These are phyloP conservation scores for Pomacea maculata DNA, from an alignment of 1,140 invertebrate species.

Conservation along the genomic window DNA sequence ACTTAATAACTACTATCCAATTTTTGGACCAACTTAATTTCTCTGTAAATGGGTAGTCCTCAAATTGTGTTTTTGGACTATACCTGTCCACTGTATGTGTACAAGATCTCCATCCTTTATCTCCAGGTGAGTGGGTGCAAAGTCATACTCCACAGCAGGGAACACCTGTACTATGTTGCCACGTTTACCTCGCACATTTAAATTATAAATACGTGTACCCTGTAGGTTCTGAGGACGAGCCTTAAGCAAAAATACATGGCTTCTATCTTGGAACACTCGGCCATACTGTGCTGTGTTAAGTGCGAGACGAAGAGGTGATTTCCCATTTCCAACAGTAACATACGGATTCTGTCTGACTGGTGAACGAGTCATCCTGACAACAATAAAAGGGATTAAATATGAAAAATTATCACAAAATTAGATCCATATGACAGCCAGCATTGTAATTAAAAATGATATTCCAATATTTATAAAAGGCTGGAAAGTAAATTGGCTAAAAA, in stretches of 20 bases:
- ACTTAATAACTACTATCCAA: no score
- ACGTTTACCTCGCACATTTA: conserved; percentile 62
- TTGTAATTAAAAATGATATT: neutral
- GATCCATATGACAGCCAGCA: neutral
- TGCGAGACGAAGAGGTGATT: conserved; percentile 53
- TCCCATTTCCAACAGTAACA: conserved; percentile 49
- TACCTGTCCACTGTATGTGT: conserved; percentile 65
- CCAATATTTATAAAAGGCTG: neutral
- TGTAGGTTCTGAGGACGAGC: conserved; percentile 41
- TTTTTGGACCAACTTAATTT: no score
- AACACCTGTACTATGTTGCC: conserved; percentile 64
- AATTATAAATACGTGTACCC: conserved; percentile 47
- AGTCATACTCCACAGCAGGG: conserved; percentile 64
- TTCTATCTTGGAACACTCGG: conserved; percentile 62
- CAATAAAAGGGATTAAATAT: neutral
- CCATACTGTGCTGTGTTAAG: conserved; percentile 64
- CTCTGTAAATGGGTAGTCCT: no score
- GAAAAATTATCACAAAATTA: neutral
- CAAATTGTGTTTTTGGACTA: no score
- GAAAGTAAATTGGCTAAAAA: neutral
- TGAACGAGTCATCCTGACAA: conserved; percentile 28
- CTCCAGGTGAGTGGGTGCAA: conserved; percentile 52
- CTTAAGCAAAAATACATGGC: conserved; percentile 56
- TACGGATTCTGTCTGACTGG: conserved; percentile 53
- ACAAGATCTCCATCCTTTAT: conserved; percentile 53